Percentiles rank a stretch among this genome's conserved stretches.
Conservation (phyloP, 2,888 invertebrate genomes). For the Hemistola chrysoprasaria region DNA sequence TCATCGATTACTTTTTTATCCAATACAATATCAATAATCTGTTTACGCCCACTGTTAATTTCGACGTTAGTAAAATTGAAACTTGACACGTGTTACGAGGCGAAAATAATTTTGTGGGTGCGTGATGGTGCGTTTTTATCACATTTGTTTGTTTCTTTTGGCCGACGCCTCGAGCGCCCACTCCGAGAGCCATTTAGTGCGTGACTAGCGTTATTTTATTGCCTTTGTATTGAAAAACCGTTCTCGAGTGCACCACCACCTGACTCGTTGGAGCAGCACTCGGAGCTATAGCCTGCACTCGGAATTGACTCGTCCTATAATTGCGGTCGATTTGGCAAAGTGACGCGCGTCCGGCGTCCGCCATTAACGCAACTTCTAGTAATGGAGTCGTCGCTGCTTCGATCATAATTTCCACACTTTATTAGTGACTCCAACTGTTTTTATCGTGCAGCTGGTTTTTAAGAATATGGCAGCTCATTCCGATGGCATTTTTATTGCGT, state of each 20-base stretch:
- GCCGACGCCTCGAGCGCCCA: conserved; percentile 57
- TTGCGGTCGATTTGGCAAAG: conserved; percentile 64
- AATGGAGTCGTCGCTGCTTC: conserved; percentile 52
- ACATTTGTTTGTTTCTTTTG: conserved; percentile 77
- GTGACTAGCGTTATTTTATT: conserved; percentile 76
- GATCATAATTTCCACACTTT: conserved; percentile 49
- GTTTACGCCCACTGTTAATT: conserved; percentile 81
- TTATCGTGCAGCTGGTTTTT: conserved; percentile 47
- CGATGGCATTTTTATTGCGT: conserved; percentile 47
- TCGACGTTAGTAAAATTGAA: conserved; percentile 78
- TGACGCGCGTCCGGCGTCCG: conserved; percentile 37
- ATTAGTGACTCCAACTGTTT: conserved; percentile 42
- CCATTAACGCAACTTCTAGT: conserved; percentile 55
- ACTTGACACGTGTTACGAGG: conserved; percentile 80
- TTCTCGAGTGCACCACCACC: conserved; percentile 51
- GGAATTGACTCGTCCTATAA: conserved; percentile 54
- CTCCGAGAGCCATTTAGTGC: conserved; percentile 68
- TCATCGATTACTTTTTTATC: conserved; percentile 82
- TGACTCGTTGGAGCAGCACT: conserved; percentile 54
- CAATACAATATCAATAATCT: conserved; percentile 78
- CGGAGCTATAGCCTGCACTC: conserved; percentile 26
- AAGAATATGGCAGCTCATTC: conserved; percentile 49
- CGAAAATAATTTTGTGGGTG: conserved; percentile 77
- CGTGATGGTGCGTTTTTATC: conserved; percentile 74
- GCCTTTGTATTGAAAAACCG: conserved; percentile 74